Evolutionary conservation across 2,113 vertebrate species (phyloP).

Genomic region (Onychorhynchus coronatus): DNA sequence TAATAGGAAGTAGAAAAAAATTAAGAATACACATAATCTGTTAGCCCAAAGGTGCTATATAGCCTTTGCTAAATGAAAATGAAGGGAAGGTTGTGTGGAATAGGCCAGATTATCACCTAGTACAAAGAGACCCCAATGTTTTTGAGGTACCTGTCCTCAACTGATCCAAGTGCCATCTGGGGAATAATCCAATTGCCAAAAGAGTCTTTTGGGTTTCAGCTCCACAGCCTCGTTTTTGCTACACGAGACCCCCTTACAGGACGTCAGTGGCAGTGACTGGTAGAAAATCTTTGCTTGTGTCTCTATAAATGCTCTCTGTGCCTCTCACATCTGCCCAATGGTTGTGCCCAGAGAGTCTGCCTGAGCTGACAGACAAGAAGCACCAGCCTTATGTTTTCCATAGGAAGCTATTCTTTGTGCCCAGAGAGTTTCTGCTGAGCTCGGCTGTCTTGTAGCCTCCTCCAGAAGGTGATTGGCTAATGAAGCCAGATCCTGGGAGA

Average conservation of each 20-base stretch:
- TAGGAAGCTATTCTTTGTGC: background rate
- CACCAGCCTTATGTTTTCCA: background rate
- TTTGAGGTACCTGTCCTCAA: background rate
- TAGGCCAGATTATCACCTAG: background rate
- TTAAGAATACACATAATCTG: background rate
- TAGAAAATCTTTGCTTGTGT: rapidly evolving
- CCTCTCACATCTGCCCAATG: background rate
- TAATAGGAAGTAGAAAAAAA: background rate
- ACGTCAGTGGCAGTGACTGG: background rate
- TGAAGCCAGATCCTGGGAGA: background rate
- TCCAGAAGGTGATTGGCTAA: background rate
- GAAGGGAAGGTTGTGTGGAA: background rate
- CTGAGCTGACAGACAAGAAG: background rate
- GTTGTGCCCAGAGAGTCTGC: background rate
- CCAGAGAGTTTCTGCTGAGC: background rate
- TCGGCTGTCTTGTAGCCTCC: background rate
- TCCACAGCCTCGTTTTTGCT: background rate
- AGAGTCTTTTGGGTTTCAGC: background rate
- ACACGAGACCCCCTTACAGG: background rate
- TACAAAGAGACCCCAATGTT: background rate
- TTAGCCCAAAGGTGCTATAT: background rate
- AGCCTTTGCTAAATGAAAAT: background rate
- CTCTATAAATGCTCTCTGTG: background rate
- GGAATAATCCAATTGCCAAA: background rate
- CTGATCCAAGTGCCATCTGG: background rate